Base-by-base conservation (phyloP, 2,888 invertebrate species). In the Nasonovia ribisnigri region DNA sequence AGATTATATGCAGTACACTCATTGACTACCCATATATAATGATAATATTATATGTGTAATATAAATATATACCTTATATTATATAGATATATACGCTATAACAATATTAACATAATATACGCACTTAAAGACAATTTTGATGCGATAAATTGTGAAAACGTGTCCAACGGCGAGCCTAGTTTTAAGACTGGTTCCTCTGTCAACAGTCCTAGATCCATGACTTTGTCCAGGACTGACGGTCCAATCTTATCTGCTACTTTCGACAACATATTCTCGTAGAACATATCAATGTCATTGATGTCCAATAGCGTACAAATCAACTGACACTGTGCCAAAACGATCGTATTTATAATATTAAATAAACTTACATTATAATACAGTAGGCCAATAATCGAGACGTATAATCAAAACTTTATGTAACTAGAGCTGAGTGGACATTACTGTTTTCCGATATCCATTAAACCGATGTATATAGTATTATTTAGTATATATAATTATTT, bases 231-330 rank as follows among this genome's bases (percentile, higher is more conserved):
- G 54, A 97, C 97, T 24, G 96, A 96, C 0, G 96, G 96, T 26
- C 97, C 98, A n/a, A 99, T 97, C 88, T 97, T 97, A 95, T 99
- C 98, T 0, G 97, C 96, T 26, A 99, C 96, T 94, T 98, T 97
- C 77, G 97, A 97, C 95, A 98, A 98, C 54, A 99, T 96, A 95
- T 99, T 99, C 95, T 99, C 99, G 95, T 98, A 98, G 96, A 99
- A 98, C 95, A 99, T 98, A 95, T 98, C 98, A 6, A 97, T 96
- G 95, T 98, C 98, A 94, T 97, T 97, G 95, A 99, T 96, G 0
- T 99, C 99, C 94, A 99, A 96, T 88, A 99, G 96, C 95, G 97
- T 97, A 95, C 98, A 98, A 86, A 99, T 97, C 93, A 99, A 96
- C 95, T 98, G 97, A 95, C 98, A 97, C 98, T 98, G 96, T 16